Evolutionary conservation across 2,113 vertebrate genomes (phyloP).

Genomic region (Lagopus muta): DNA sequence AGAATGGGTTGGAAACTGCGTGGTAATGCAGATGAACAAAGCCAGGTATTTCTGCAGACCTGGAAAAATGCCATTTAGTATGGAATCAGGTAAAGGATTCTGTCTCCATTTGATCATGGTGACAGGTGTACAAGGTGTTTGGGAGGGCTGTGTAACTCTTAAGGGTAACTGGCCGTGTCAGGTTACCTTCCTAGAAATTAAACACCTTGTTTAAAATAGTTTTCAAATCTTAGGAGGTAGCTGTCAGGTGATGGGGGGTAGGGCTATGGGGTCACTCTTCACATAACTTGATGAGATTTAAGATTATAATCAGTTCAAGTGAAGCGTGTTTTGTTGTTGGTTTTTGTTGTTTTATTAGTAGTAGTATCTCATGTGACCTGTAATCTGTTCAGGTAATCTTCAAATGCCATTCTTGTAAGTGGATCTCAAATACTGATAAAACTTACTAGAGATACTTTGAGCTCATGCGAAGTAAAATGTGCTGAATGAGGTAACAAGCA

Average conservation of each 20-base stretch:
- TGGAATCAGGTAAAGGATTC: not conserved
- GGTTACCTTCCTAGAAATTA: not conserved
- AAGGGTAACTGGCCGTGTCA: fast-evolving
- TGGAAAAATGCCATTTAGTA: not conserved
- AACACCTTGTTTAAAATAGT: not conserved
- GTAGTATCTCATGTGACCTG: not conserved
- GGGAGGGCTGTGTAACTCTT: not conserved
- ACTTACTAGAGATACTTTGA: not conserved
- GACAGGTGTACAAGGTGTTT: not conserved
- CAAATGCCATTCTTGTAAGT: not conserved
- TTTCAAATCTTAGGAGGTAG: not conserved
- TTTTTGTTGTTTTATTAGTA: not conserved
- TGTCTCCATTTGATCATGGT: not conserved
- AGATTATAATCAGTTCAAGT: not conserved
- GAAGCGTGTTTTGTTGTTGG: fast-evolving
- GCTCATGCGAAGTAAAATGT: not conserved
- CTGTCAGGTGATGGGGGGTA: not conserved
- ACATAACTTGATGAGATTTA: not conserved
- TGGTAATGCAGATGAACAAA: not conserved
- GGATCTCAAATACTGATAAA: not conserved
- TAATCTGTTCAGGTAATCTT: not conserved
- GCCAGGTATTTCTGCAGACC: not conserved
- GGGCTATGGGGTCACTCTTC: not conserved
- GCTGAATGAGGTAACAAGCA: not conserved
- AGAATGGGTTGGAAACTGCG: not conserved